Conservation (phyloP, 2,113 vertebrate species). For the Pycnonotus jocosus region DNA sequence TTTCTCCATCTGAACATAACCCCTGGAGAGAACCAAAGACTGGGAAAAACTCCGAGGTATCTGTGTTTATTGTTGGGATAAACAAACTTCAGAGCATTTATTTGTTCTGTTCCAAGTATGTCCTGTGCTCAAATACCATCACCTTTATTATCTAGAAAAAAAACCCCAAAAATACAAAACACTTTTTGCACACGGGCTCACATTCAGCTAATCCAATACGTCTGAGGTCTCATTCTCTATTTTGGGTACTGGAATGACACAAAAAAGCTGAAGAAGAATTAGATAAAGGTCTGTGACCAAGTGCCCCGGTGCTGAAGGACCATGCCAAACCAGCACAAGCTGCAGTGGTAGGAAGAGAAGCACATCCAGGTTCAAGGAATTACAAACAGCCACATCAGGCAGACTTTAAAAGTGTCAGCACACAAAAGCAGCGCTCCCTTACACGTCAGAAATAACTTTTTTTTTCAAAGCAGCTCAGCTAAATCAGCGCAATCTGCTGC, state of each 20-base stretch:
- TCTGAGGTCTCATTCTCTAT: not conserved
- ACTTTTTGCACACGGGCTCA: fast-evolving
- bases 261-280: not conserved
- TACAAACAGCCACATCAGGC: not conserved
- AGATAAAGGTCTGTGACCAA: not conserved
- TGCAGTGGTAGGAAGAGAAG: not conserved
- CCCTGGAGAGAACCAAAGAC: not conserved
- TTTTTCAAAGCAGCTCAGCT: not conserved
- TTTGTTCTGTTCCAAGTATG: not conserved
- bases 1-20: not conserved
- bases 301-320: too few species aligned
- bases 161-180: not conserved
- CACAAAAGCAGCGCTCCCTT: not conserved
- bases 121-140: not conserved
- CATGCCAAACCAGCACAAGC: not conserved
- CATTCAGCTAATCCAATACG: not conserved
- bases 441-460: not conserved
- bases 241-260: not conserved
- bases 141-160: conserved; percentile 11
- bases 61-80: conserved; percentile 10
- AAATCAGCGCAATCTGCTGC: not conserved
- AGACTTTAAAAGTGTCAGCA: fast-evolving
- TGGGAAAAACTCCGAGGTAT: conserved; percentile 1
- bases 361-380: not conserved
- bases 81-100: conserved; percentile 26